A percentile compares a stretch with the other conserved stretches of the same genome.
These are phyloP conservation scores for Chelonia mydas DNA, from an alignment of 2,797 vertebrate genomes.

Conservation along the genomic window DNA sequence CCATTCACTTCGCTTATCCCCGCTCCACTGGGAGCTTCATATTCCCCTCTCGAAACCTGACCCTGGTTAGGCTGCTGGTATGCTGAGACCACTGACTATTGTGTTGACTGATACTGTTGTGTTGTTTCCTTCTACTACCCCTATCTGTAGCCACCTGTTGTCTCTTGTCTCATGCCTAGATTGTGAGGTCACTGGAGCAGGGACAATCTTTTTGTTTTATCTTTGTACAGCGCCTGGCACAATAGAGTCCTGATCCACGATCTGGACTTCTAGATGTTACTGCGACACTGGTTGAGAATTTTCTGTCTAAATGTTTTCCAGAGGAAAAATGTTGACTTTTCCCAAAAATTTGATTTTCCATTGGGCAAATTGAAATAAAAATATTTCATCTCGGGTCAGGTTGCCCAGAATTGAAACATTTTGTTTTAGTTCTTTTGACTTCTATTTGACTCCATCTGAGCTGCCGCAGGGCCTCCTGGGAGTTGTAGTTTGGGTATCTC, in stretches of 20 bases:
- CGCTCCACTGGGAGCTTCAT: no score
- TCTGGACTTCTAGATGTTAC: no score
- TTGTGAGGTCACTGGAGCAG: no score
- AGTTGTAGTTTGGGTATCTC: neutral
- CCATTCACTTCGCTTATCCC: no score
- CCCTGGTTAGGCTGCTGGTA: fast-evolving
- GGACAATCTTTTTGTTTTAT: no score
- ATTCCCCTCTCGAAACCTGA: neutral
- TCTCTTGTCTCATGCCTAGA: neutral
- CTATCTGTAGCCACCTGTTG: neutral
- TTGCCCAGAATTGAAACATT: neutral
- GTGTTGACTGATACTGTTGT: neutral
- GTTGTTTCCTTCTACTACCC: neutral
- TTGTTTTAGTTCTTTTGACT: no score
- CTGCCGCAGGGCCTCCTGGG: no score
- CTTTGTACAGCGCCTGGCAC: no score
- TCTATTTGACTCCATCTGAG: no score
- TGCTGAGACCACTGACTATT: neutral
- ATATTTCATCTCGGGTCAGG: neutral
- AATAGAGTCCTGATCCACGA: no score
- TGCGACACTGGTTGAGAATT: neutral
- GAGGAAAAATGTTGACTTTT: neutral
- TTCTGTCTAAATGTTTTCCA: neutral
- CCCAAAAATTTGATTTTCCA: neutral
- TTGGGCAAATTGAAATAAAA: neutral